These are phyloP conservation scores for Oreonectes daqikongensis DNA, from an alignment of 2,797 vertebrate genomes.

Conservation along the genomic window DNA sequence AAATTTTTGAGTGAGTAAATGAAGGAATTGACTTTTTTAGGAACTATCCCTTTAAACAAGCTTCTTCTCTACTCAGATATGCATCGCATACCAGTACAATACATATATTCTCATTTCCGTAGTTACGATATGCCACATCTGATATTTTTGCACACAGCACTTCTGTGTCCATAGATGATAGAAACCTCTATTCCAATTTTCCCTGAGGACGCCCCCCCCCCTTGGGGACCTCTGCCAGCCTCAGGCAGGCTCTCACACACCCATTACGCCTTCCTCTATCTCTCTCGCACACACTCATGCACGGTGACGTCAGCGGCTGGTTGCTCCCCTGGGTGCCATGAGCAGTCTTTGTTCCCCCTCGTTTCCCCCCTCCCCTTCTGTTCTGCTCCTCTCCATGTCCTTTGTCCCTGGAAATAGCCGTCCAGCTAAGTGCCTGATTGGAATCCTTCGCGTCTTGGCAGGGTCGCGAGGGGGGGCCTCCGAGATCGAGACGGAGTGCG, in stretches of 20 bases:
- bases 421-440: conserved; percentile 97
- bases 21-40: too few species aligned
- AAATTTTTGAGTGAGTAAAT: too few species aligned
- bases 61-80: neutral
- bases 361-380: conserved; percentile 60
- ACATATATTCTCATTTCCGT: conserved; percentile 14
- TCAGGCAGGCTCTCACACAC: conserved; percentile 93
- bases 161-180: conserved; percentile 63
- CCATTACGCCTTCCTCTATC: conserved; percentile 62
- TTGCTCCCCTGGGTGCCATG: conserved; percentile 93
- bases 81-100: neutral
- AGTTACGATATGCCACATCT: neutral
- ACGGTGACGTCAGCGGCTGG: conserved; percentile 91
- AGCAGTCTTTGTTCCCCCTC: conserved; percentile 75
- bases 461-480: conserved; percentile 68
- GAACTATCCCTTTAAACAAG: neutral
- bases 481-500: conserved; percentile 50
- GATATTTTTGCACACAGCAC: conserved; percentile 24
- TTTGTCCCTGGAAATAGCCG: conserved; percentile 98
- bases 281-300: conserved; percentile 50
- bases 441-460: conserved; percentile 83
- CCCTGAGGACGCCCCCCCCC: conserved; percentile 88
- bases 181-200: conserved; percentile 75
- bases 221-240: conserved; percentile 87
- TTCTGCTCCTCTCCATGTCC: conserved; percentile 89